Evolutionary conservation across 2,797 vertebrate species (phyloP).

Genomic region (Enteromius unitaeniatus): DNA sequence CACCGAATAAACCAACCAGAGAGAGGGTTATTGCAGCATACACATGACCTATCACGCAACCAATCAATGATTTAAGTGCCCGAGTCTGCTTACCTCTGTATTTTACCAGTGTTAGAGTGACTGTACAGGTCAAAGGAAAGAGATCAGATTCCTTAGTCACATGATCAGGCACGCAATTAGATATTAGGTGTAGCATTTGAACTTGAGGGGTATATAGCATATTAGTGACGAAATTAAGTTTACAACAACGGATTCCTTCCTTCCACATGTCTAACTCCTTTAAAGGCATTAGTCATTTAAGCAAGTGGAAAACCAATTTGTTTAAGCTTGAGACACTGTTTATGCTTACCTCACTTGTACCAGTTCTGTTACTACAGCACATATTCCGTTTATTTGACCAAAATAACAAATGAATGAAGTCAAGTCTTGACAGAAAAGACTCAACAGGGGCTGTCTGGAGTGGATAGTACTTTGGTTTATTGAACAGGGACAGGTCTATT

Average conservation of each 20-base stretch:
- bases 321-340: conserved; percentile 54
- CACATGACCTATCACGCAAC: conserved; percentile 7
- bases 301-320: conserved; percentile 60
- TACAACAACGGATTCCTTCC: conserved; percentile 54
- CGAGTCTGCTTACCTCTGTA: neutral
- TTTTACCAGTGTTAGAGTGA: neutral
- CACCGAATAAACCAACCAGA: conserved; percentile 21
- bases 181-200: neutral
- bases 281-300: conserved; percentile 58
- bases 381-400: conserved; percentile 46
- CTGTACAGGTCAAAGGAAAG: conserved; percentile 12
- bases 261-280: conserved; percentile 55
- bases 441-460: conserved; percentile 34
- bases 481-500: conserved; percentile 48
- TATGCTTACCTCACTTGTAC: conserved; percentile 55
- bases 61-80: conserved; percentile 35
- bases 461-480: conserved; percentile 30
- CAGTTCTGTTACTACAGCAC: conserved; percentile 44
- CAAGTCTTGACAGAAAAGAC: conserved; percentile 35
- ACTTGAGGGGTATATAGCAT: conserved; percentile 52
- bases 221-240: conserved; percentile 60
- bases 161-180: conserved; percentile 2
- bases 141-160: neutral
- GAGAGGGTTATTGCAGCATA: conserved; percentile 9
- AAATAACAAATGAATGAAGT: conserved; percentile 56